Conservation (phyloP, 2,113 vertebrate species). For the Trichomycterus rosablanca region DNA sequence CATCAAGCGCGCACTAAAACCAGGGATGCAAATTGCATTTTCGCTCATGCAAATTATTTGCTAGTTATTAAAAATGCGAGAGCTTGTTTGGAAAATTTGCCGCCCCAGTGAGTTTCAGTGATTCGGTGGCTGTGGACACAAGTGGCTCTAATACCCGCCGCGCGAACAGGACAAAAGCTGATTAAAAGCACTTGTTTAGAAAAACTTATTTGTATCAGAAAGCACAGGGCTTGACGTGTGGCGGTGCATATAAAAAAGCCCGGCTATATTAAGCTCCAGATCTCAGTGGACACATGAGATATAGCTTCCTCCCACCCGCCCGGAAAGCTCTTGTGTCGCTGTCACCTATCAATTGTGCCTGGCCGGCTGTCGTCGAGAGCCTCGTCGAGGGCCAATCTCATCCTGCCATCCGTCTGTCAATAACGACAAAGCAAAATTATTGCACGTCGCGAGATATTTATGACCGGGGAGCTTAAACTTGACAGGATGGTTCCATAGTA, state of each 20-base stretch:
- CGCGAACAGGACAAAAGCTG: conserved; percentile 35
- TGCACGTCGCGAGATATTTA: conserved; percentile 49
- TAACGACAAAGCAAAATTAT: conserved; percentile 51
- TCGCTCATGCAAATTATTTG: conserved; percentile 56
- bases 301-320: conserved; percentile 26
- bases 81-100: conserved; percentile 45
- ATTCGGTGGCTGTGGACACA: conserved; percentile 36
- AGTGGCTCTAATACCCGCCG: conserved; percentile 32
- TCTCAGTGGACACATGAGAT: conserved; percentile 30
- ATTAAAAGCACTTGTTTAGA: conserved; percentile 39
- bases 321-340: conserved; percentile 17
- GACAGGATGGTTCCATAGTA: conserved; percentile 51
- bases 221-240: conserved; percentile 24
- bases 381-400: conserved; percentile 42
- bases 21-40: conserved; percentile 50
- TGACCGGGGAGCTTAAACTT: conserved; percentile 44
- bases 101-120: conserved; percentile 47
- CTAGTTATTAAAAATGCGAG: conserved; percentile 50
- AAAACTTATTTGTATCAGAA: conserved; percentile 17
- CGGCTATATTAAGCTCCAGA: conserved; percentile 28
- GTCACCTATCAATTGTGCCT: conserved; percentile 47
- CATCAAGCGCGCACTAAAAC: conserved; percentile 12
- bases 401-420: conserved; percentile 35
- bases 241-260: conserved; percentile 36
- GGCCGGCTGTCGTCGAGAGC: conserved; percentile 29